phyloP scores from a whole-genome alignment of 2,888 invertebrate genomes.

The Neuroscelio doddi region DNA sequence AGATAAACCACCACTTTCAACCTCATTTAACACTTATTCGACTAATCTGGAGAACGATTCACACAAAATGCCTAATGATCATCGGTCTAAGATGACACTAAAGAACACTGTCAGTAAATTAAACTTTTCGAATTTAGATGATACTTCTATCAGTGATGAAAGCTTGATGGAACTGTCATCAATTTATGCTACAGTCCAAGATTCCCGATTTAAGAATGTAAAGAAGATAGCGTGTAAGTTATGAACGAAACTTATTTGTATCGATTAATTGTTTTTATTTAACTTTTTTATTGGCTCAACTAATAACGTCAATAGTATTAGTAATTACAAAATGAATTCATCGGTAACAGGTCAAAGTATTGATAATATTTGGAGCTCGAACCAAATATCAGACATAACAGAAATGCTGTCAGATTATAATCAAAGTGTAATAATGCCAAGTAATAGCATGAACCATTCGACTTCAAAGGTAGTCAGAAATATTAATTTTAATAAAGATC shows the following conservation, averaged over 20 bases:
- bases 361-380: conserved; percentile 25
- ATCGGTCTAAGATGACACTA: conserved; percentile 8
- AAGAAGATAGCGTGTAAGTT: conserved; percentile 1
- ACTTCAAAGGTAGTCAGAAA: not conserved
- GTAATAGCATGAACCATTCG: too few relatives aligned
- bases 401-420: conserved; percentile 60
- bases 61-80: conserved; percentile 7
- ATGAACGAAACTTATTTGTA: not conserved
- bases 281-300: too few relatives aligned
- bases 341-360: not conserved
- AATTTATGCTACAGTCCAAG: conserved; percentile 50
- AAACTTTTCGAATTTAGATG: conserved; percentile 45
- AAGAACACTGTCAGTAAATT: conserved; percentile 19
- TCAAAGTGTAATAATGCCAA: conserved; percentile 25
- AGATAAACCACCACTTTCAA: too few relatives aligned
- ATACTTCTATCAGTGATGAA: conserved; percentile 52
- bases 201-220: not conserved
- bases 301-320: too few relatives aligned
- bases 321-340: too few relatives aligned
- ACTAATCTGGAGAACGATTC: too few relatives aligned
- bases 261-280: not conserved
- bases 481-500: not conserved
- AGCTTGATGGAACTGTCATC: conserved; percentile 55
- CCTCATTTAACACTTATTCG: not conserved
- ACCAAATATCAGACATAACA: conserved; percentile 55